Base-by-base conservation (phyloP, 2,888 invertebrate genomes). In the Agrochola lota region DNA sequence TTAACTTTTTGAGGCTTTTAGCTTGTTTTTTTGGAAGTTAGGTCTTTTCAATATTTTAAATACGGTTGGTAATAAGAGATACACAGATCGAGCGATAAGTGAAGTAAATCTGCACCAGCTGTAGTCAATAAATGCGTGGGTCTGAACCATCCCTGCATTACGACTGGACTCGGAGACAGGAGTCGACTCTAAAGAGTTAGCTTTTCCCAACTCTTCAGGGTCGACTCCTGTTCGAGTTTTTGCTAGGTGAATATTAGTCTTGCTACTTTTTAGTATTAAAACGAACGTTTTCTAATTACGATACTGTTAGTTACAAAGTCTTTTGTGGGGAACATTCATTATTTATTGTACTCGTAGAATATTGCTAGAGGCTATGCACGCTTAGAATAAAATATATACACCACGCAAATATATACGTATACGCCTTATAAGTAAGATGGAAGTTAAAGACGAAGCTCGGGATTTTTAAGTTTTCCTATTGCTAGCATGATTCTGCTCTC, bases 1-100 rank as follows among this genome's bases (percentile, higher is more conserved):
- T 83, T 86, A 87, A 84, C 82, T 88, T 85, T 83, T 78, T 71
- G 35, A 62, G 64, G 15, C 55, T 77, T 77, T 57, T 46, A 35
- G 35, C 17, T 64, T 40, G 52, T 46, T 68, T 57, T 35, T 57
- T 12, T 40, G 35, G 17, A 43, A 7, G n/a, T 52, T n/a, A 30
- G 11, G 0, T 15, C 0, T 43, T 69, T 49, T 57, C 43, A 3
- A 40, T n/a, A 23, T 23, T 77, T 40, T 11, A 11, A 7, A 60
- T 59, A 11, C 12, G 30, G 30, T 73, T 46, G 15, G 7, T 40
- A 17, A 30, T 11, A 71, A 23, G 23, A 70, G 7, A 49, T 6
- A 43, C n/a, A 43, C 12, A 17, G 12, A 59, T 43, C 5, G 23
- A 57, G 7, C 20, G 5, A 15, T 23, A 43, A 12, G 17, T 26